Evolutionary conservation across 2,888 invertebrate genomes (phyloP), one percentile per base, ranked within the genome.

Genomic region (Cheilosia grossa): DNA sequence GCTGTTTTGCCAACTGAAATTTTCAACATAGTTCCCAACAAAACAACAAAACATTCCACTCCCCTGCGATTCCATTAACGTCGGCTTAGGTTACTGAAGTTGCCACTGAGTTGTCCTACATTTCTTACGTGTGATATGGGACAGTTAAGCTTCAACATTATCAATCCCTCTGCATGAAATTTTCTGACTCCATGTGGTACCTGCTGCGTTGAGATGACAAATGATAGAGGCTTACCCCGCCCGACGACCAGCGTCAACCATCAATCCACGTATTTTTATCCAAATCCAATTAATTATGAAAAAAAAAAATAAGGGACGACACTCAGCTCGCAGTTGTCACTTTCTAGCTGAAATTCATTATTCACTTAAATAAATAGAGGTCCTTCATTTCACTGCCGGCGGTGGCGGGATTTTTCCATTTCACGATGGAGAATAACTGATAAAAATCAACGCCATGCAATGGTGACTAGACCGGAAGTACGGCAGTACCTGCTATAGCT

Each of bases 121-220:
- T 42, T 56, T 49, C 7, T 63, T 27, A 21, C 47, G 30, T 77
- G 30, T 58, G 82, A 66, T 70, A 82, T 10, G 17, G 63, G 56
- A 67, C 49, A 9, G 49, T 44, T 63, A 44, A 66, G 37, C 54
- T 67, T 40, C 19, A 75, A 54, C 56, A 56, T 75, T 70, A 82
- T 58, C 70, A 70, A 59, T 51, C 63, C 21, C 13, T 15, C 5
- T 2, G 15, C 5, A 44, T 24, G 53, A 17, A 67, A 74, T 19
- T 73, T 72, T 56, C 53, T 61, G 54, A 70, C 82, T 64, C 61
- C 19, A 33, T 44, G 63, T 21, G 80, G 64, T 83, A 83, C 83
- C 83, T 80, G 83, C 83, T 83, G 83, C 66, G 79, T 70, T 75
- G 80, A 83, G 74, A 83, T 83, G 83, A 83, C 80, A 83, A 80